These are phyloP conservation scores for Cathartes aura DNA, from an alignment of 2,113 vertebrate species.

Conservation along the genomic window DNA sequence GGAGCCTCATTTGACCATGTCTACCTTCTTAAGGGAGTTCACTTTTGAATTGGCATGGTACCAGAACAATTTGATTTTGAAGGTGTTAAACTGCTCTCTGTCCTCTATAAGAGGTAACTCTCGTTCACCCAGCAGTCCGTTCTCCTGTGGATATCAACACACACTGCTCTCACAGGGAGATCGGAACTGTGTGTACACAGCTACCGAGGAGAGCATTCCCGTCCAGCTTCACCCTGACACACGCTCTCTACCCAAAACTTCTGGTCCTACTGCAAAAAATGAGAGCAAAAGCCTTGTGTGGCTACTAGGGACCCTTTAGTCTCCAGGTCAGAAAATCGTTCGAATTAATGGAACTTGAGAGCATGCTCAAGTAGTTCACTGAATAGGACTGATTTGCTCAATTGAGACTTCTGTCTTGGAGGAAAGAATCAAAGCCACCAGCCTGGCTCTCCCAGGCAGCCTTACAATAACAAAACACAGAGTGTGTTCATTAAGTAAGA, in stretches of 20 bases:
- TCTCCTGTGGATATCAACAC: neutral
- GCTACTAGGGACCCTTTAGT: neutral
- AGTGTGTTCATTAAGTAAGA: neutral
- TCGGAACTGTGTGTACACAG: neutral
- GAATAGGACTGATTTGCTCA: slow-evolving; percentile 17
- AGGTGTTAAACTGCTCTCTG: neutral
- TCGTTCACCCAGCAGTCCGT: neutral
- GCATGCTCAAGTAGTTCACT: neutral
- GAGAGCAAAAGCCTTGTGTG: neutral
- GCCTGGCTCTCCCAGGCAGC: neutral
- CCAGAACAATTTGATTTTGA: neutral
- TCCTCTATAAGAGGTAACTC: neutral
- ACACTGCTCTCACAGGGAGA: neutral
- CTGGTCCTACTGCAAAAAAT: neutral
- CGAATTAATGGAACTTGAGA: neutral
- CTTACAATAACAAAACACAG: neutral
- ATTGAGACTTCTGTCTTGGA: neutral
- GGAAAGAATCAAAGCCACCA: neutral
- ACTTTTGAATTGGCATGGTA: neutral
- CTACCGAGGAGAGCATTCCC: neutral
- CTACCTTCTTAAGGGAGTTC: neutral
- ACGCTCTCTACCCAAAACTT: neutral
- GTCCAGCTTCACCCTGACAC: neutral
- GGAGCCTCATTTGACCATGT: neutral
- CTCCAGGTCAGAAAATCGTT: neutral